Evolutionary conservation across 2,888 invertebrate genomes (phyloP).

Genomic region (Globia sparganii): DNA sequence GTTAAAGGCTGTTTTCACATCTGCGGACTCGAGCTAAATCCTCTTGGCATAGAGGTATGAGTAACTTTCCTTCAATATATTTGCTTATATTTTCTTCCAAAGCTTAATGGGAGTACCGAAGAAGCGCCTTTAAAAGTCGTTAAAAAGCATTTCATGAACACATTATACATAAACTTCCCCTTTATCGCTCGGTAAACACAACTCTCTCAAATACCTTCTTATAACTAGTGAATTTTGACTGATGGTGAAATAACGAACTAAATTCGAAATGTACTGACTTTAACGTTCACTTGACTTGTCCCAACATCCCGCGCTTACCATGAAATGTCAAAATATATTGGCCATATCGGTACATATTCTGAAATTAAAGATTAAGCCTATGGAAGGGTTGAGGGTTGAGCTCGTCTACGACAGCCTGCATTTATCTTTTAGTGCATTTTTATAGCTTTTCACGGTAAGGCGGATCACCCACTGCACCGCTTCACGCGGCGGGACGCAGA

Average conservation of each 20-base stretch:
- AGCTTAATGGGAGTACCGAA: neutral
- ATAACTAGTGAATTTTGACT: neutral
- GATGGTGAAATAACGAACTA: neutral
- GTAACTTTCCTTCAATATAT: neutral
- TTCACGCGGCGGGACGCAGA: too few relatives aligned
- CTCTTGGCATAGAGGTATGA: neutral
- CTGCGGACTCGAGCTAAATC: neutral
- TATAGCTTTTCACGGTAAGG: conserved; percentile 45
- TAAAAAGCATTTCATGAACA: conserved; percentile 26
- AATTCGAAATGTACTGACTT: neutral
- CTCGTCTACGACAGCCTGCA: conserved; percentile 40
- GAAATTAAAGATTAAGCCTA: conserved; percentile 47
- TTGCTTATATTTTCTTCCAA: neutral
- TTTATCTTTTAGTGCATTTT: conserved; percentile 51
- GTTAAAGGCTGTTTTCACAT: neutral
- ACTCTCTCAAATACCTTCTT: neutral
- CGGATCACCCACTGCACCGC: too few relatives aligned
- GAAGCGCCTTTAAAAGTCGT: conserved; percentile 18
- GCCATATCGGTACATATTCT: neutral
- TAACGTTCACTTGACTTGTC: conserved; percentile 11
- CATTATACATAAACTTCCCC: neutral
- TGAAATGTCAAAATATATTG: conserved; percentile 17
- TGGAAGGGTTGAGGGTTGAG: conserved; percentile 52
- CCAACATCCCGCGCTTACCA: neutral
- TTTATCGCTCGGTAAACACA: conserved; percentile 15